Evolutionary conservation across 64 coral and sea anemone species (phyloP).

Genomic region (Montipora cactus): DNA sequence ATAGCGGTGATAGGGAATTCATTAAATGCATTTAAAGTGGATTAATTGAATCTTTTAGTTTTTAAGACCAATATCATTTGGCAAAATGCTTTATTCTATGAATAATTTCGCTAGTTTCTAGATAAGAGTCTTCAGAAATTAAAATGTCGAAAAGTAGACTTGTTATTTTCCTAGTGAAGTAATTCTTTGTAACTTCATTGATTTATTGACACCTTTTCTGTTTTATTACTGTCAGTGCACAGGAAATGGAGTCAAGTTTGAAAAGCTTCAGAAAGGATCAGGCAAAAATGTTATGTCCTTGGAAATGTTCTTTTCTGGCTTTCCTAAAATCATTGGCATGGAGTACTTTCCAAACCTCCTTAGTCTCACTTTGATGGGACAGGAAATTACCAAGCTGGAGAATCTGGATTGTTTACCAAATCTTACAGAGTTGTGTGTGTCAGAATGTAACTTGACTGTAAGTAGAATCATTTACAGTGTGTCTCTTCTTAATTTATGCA

Average conservation of each 20-base stretch:
- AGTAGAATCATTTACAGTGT: constrained; percentile 9
- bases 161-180: too few relatives aligned
- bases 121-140: too few relatives aligned
- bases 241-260: constrained; percentile 91
- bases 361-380: constrained; percentile 73
- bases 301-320: constrained; percentile 97
- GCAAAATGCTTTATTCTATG: too few relatives aligned
- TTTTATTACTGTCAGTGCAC: constrained; percentile 68
- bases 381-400: constrained; percentile 69
- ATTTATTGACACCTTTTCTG: too few relatives aligned
- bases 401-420: constrained; percentile 78
- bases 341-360: constrained; percentile 80
- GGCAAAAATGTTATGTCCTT: constrained; percentile 62
- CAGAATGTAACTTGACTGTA: constrained; percentile 82
- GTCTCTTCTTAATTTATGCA: too few relatives aligned
- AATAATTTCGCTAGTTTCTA: too few relatives aligned
- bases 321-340: constrained; percentile 88
- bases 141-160: too few relatives aligned
- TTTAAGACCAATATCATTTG: too few relatives aligned
- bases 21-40: too few relatives aligned
- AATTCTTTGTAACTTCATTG: too few relatives aligned
- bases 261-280: constrained; percentile 88
- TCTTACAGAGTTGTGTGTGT: constrained; percentile 77
- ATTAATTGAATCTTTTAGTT: too few relatives aligned
- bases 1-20: too few relatives aligned